These are phyloP conservation scores for Acrossocheilus wenchowensis DNA, from an alignment of 2,797 vertebrate species.

Conservation along the genomic window DNA sequence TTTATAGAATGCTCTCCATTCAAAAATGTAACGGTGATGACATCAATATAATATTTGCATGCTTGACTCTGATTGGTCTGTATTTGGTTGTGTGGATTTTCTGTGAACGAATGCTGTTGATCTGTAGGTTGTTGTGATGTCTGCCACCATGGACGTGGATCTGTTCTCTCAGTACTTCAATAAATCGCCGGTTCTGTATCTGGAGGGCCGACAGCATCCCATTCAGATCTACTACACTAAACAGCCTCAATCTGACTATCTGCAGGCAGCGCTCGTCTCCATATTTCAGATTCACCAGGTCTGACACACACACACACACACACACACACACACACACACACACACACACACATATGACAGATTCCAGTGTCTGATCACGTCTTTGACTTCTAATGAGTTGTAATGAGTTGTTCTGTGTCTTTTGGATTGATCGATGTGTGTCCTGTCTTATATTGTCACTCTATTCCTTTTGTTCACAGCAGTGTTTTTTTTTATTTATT, in stretches of 20 bases:
- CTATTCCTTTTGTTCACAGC: too few species aligned
- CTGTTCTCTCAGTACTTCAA: slow-evolving; percentile 95
- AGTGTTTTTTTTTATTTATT: too few species aligned
- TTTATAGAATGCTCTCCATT: not conserved
- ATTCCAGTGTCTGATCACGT: not conserved
- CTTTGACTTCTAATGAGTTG: not conserved
- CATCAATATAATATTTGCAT: not conserved
- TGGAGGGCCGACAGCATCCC: slow-evolving; percentile 95
- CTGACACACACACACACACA: not conserved
- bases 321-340: not conserved
- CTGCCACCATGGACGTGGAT: slow-evolving; percentile 98
- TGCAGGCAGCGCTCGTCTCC: slow-evolving; percentile 92
- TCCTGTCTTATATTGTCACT: not conserved
- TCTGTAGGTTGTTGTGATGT: slow-evolving; percentile 91
- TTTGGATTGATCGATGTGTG: not conserved
- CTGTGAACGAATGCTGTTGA: not conserved
- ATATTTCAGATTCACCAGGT: slow-evolving; percentile 99
- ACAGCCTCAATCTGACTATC: slow-evolving; percentile 91
- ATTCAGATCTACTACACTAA: slow-evolving; percentile 96
- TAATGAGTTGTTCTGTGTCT: not conserved
- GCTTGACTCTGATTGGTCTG: not conserved
- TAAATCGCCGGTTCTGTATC: slow-evolving; percentile 92
- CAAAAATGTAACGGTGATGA: not conserved
- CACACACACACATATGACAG: not conserved
- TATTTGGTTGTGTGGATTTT: too few species aligned